Evolutionary conservation across 2,888 invertebrate species (phyloP).

Genomic region (Drosophila maculinotata): DNA sequence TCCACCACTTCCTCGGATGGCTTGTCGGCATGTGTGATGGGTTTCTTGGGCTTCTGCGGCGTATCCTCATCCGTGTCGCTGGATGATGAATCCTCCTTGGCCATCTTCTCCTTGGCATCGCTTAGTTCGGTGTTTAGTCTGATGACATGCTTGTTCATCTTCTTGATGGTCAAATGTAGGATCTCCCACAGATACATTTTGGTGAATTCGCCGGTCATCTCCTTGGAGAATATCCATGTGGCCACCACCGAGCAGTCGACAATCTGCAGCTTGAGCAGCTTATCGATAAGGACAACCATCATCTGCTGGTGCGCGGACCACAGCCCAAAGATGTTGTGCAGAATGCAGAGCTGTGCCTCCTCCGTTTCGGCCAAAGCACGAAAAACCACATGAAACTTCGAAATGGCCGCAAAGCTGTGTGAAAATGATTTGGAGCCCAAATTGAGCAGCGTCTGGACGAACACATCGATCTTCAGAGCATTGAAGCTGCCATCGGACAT

Average conservation of each 20-base stretch:
- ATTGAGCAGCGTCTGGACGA: constrained; percentile 96
- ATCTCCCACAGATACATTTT: constrained; percentile 98
- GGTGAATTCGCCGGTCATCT: constrained; percentile 96
- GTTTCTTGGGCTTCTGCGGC: constrained; percentile 85
- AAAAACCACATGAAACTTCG: constrained; percentile 96
- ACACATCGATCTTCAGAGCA: constrained; percentile 97
- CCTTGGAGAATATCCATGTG: constrained; percentile 98
- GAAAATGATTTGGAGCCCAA: constrained; percentile 98
- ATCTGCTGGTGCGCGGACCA: constrained; percentile 99
- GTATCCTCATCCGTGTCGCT: constrained; percentile 93
- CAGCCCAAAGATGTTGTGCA: constrained; percentile 96
- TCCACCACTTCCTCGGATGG: constrained; percentile 92
- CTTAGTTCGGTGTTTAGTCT: constrained; percentile 92
- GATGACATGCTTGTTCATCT: constrained; percentile 97
- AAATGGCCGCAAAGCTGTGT: constrained; percentile 99
- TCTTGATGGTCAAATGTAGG: constrained; percentile 96
- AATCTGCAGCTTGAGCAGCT: constrained; percentile 98
- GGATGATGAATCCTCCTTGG: constrained; percentile 92
- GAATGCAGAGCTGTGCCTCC: constrained; percentile 97
- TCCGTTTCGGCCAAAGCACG: constrained; percentile 96
- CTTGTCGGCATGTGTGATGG: constrained; percentile 86
- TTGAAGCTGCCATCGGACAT: constrained; percentile 91
- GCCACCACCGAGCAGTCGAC: constrained; percentile 98
- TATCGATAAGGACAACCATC: constrained; percentile 98
- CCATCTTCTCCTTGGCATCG: constrained; percentile 94